Evolutionary conservation across 30 jellyfish, hydroid and myxozoan species (phyloP), one percentile per base, ranked within the genome.

Genomic region (Nemopilema nomurai): DNA sequence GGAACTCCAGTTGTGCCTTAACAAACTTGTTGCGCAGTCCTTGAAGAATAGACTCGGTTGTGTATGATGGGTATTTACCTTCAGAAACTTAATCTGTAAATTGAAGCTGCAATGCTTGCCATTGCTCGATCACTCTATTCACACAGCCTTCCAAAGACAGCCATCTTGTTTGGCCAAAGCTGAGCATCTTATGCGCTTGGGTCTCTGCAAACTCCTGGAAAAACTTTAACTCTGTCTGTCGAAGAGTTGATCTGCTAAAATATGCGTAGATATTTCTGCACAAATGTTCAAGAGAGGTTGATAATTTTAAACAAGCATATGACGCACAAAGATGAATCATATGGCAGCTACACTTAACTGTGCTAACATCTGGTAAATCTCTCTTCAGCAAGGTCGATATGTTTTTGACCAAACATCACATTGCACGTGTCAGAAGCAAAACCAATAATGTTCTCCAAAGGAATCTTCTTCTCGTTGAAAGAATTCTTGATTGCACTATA

Each of bases 291-390:
- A 77, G 62, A 63, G 90, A 75, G 70, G 67, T 64, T 18, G 93
- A 89, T 50, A 77, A 51, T 77, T 86, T 84, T 24, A 74, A 8
- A 21, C 90, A 76, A 17, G 95, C 90, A 64, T 77, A 41, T 18
- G 95, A 86, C 21, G 95, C 67, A 30, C 90, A 76, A 77, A 86
- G 70, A 71, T 86, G 95, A 52, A 86, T 86, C 29, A 77, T 77
- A 68, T 76, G 90, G 63, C 91, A 69, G 4, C 86, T 33, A 41
- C 91, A 83, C 68, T 83, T 83, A 29, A 79, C 67, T 16, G 89
- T 79, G 68, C 57, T 53, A 28, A 70, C 87, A 53, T 71, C 29
- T 19, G 81, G 86, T 28, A 83, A 21, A 51, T 71, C 66, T 51
- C 49, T 71, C 71, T 70, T 71, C 50, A 83, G 41, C 20, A 41